These are phyloP conservation scores for Bos indicus DNA, from an alignment of 2,113 vertebrate genomes.

Conservation along the genomic window DNA sequence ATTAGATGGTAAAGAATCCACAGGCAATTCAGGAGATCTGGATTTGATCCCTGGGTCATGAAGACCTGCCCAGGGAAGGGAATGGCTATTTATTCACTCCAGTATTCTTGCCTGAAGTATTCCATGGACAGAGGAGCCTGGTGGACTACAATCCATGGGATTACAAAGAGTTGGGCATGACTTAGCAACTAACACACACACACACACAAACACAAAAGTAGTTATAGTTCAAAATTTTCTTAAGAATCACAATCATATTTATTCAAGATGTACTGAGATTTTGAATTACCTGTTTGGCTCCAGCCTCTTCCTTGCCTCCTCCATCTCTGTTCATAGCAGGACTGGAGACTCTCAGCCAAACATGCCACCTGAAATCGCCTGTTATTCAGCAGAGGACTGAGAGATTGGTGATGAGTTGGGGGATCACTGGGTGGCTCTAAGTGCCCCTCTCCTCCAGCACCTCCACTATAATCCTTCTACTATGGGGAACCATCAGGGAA, in stretches of 20 bases:
- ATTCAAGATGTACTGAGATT: background rate
- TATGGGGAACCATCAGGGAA: background rate
- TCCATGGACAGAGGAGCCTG: background rate
- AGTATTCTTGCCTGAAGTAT: background rate
- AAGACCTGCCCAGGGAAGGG: background rate
- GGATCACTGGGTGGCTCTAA: too few relatives aligned
- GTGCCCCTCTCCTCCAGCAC: background rate
- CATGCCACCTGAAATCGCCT: background rate
- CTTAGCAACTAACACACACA: background rate
- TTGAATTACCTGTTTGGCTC: background rate
- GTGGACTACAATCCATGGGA: background rate
- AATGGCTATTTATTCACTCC: background rate
- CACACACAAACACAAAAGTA: background rate
- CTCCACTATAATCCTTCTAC: background rate
- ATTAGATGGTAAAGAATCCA: background rate
- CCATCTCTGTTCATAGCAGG: background rate
- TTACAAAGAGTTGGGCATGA: background rate
- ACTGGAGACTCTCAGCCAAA: background rate
- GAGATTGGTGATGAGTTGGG: too few relatives aligned
- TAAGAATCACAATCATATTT: background rate
- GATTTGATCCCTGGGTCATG: background rate
- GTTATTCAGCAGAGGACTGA: background rate
- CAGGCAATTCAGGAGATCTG: background rate
- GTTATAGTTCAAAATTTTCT: background rate
- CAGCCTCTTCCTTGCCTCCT: background rate